Evolutionary conservation across 2,797 vertebrate genomes (phyloP).

Genomic region (Phataginus tricuspis): DNA sequence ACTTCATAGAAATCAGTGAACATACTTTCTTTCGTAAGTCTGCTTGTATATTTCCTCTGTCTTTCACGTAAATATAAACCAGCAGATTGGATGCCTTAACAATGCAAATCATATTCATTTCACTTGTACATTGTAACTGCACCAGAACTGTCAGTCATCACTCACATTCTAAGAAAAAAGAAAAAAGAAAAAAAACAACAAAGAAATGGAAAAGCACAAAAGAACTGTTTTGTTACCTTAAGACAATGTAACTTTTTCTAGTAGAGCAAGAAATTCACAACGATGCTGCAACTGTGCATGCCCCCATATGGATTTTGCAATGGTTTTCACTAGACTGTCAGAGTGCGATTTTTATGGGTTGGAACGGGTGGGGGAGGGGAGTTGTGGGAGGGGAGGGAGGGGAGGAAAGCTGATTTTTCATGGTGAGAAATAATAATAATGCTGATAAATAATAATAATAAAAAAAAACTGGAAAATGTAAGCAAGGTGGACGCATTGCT

Average conservation of each 20-base stretch:
- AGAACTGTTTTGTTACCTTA: slow-evolving; percentile 94
- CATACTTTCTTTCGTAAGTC: slow-evolving; percentile 95
- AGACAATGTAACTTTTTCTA: slow-evolving; percentile 91
- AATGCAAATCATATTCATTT: slow-evolving; percentile 98
- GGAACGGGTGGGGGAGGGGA: slow-evolving; percentile 70
- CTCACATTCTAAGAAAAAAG: slow-evolving; percentile 93
- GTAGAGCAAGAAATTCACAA: slow-evolving; percentile 88
- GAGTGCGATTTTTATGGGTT: slow-evolving; percentile 86
- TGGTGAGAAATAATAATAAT: slow-evolving; percentile 86
- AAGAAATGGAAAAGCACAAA: slow-evolving; percentile 96
- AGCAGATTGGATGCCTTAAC: slow-evolving; percentile 99
- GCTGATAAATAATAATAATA: slow-evolving; percentile 72
- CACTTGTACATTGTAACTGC: slow-evolving; percentile 96
- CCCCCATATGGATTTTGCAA: slow-evolving; percentile 89
- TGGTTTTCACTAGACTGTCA: slow-evolving; percentile 90
- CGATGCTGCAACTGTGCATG: slow-evolving; percentile 90
- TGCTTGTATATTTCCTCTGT: slow-evolving; percentile 94
- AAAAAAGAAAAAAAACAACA: slow-evolving; percentile 81
- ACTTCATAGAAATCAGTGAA: slow-evolving; percentile 93
- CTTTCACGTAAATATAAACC: slow-evolving; percentile 98
- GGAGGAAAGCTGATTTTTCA: slow-evolving; percentile 85
- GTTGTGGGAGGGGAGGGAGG: slow-evolving; percentile 73
- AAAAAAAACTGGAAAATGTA: slow-evolving; percentile 88
- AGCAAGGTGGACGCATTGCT: slow-evolving; percentile 87
- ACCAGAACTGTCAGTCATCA: slow-evolving; percentile 94